Conservation (phyloP, 1,140 invertebrate genomes). For the Drosophila biarmipes region DNA sequence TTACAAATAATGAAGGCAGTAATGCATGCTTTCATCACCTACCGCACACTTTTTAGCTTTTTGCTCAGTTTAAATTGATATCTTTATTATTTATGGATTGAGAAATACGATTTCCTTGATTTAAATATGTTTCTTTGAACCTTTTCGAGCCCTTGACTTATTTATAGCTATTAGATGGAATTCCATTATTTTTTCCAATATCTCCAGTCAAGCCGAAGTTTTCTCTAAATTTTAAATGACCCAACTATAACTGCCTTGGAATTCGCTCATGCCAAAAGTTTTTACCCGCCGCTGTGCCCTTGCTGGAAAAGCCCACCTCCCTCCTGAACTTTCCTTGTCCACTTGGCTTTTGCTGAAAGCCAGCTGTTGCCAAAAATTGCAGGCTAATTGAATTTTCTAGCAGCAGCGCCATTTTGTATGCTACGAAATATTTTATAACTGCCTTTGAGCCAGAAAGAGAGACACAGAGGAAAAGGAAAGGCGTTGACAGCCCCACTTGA, state of each 20-base stretch:
- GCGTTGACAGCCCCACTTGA: conserved; percentile 78
- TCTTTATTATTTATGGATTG: neutral
- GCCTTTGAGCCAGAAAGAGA: conserved; percentile 47
- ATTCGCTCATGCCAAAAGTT: conserved; percentile 38
- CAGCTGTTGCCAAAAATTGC: conserved; percentile 79
- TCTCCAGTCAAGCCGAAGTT: conserved; percentile 22
- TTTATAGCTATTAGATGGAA: conserved; percentile 22
- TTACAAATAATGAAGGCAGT: too few species aligned
- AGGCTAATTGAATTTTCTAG: conserved; percentile 78
- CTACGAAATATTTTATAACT: conserved; percentile 78
- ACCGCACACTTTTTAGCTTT: neutral
- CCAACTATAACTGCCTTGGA: conserved; percentile 39
- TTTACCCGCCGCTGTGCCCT: neutral
- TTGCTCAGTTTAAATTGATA: neutral
- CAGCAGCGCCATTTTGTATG: conserved; percentile 79
- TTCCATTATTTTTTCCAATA: conserved; percentile 25
- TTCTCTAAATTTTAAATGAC: conserved; percentile 50
- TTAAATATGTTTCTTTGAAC: neutral
- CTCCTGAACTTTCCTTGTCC: conserved; percentile 9
- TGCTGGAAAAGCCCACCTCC: conserved; percentile 1
- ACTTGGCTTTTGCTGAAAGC: conserved; percentile 61
- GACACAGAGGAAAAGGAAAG: conserved; percentile 24
- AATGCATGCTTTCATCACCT: too few species aligned
- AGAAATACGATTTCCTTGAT: neutral
- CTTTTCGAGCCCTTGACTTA: neutral